These are phyloP conservation scores for Scaptomyza montana DNA, from an alignment of 1,140 invertebrate genomes.

Conservation along the genomic window DNA sequence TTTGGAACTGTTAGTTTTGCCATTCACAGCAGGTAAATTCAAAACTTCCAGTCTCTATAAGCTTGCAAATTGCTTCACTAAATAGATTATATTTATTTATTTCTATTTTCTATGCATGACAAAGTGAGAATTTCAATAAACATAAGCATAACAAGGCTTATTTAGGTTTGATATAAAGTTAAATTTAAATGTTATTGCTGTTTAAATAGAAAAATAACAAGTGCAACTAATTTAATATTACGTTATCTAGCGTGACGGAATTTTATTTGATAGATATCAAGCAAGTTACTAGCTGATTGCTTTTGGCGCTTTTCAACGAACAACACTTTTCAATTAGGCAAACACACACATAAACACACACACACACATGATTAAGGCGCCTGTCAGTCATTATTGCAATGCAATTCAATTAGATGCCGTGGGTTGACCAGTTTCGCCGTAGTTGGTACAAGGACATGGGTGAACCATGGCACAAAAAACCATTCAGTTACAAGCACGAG, in stretches of 20 bases:
- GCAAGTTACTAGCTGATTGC: conserved; percentile 15
- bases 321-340: conserved; percentile 63
- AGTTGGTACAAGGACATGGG: too few species aligned
- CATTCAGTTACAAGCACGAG: neutral
- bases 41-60: too few species aligned
- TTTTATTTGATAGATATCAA: neutral
- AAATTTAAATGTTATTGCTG: neutral
- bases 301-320: conserved; percentile 27
- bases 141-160: too few species aligned
- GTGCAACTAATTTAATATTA: neutral
- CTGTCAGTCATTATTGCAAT: conserved; percentile 54
- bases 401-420: conserved; percentile 73
- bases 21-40: too few species aligned
- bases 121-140: too few species aligned
- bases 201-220: neutral
- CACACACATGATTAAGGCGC: neutral
- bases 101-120: too few species aligned
- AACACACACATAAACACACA: neutral
- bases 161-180: neutral
- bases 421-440: conserved; percentile 2
- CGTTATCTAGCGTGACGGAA: neutral
- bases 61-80: too few species aligned
- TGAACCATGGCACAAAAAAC: neutral
- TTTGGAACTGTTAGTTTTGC: too few species aligned
- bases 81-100: too few species aligned